These are phyloP conservation scores for Latheticus oryzae DNA, from an alignment of 2,888 invertebrate genomes.

Conservation along the genomic window DNA sequence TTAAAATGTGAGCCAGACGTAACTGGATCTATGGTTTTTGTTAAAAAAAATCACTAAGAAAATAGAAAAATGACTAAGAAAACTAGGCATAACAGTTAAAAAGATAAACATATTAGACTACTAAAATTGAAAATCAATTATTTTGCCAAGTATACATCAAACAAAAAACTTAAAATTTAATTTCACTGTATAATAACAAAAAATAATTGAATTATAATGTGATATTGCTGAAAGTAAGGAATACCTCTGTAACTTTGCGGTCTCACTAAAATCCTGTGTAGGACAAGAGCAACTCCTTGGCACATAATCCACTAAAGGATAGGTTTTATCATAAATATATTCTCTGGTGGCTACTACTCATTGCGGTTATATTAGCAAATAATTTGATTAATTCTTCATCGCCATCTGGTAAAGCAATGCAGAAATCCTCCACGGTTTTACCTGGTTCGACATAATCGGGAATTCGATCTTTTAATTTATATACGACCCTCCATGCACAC, in stretches of 20 bases:
- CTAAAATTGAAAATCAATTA: too few species aligned
- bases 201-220: slow-evolving; percentile 20
- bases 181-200: slow-evolving; percentile 13
- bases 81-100: too few species aligned
- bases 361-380: slow-evolving; percentile 19
- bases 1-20: too few species aligned
- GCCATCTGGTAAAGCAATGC: slow-evolving; percentile 19
- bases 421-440: slow-evolving; percentile 14
- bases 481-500: slow-evolving; percentile 8
- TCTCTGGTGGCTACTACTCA: slow-evolving; percentile 21
- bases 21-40: too few species aligned
- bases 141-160: too few species aligned
- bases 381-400: slow-evolving; percentile 22
- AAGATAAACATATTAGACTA: too few species aligned
- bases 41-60: too few species aligned
- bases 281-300: slow-evolving; percentile 12
- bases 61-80: too few species aligned
- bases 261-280: slow-evolving; percentile 19
- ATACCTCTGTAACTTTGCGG: slow-evolving; percentile 30
- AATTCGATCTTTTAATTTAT: slow-evolving; percentile 10
- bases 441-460: slow-evolving; percentile 20
- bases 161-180: too few species aligned
- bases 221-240: slow-evolving; percentile 17
- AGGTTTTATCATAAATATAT: slow-evolving; percentile 20
- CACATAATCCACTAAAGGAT: slow-evolving; percentile 18